phyloP scores from a whole-genome alignment of 2,797 vertebrate genomes.

The Pangasius djambal region DNA sequence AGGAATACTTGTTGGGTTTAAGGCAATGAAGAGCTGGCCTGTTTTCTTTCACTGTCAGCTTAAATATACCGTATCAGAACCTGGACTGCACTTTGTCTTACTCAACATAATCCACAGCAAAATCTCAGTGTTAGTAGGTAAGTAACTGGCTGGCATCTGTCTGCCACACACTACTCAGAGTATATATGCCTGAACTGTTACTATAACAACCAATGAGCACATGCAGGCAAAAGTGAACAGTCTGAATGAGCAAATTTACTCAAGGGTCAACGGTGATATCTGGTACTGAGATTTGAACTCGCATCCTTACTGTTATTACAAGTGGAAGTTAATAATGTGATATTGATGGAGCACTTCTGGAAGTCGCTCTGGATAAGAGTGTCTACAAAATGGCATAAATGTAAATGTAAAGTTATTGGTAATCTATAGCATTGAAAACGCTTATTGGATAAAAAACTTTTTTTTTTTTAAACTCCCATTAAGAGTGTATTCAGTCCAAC shows the following conservation, averaged over 20 bases:
- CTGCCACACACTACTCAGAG: neutral
- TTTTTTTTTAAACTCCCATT: neutral
- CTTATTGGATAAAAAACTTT: neutral
- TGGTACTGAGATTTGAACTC: neutral
- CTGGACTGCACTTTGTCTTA: neutral
- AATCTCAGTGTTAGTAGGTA: neutral
- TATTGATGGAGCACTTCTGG: neutral
- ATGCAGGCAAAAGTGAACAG: neutral
- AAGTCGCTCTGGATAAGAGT: no score
- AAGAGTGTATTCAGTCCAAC: neutral
- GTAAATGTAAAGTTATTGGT: neutral
- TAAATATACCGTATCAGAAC: neutral
- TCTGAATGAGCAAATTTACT: neutral
- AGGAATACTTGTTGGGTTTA: neutral
- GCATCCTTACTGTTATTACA: neutral
- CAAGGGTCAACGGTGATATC: neutral
- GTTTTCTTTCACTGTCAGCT: neutral
- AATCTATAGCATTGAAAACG: neutral
- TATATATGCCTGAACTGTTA: neutral
- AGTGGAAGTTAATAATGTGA: neutral
- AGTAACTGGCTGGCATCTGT: neutral
- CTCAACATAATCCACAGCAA: neutral
- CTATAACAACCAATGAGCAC: neutral
- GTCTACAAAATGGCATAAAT: neutral
- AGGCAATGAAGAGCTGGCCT: neutral